Evolutionary conservation across 1,140 invertebrate species (phyloP).

Genomic region (Halotydeus destructor): DNA sequence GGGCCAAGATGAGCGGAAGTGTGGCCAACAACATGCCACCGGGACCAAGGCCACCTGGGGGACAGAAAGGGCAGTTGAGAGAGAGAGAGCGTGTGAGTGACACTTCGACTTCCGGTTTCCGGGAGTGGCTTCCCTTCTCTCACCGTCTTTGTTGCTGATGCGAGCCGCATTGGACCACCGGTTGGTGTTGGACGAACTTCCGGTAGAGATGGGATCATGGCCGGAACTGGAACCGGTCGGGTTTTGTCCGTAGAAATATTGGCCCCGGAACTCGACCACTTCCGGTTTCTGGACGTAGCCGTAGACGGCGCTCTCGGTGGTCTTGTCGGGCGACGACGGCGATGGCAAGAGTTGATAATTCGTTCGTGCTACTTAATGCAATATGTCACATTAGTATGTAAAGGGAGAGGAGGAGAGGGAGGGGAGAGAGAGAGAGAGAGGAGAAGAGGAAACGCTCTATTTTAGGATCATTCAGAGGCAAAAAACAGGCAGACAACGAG

Average conservation of each 20-base stretch:
- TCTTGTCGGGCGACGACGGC: neutral
- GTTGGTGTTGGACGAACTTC: neutral
- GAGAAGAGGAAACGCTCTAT: neutral
- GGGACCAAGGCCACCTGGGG: slow-evolving; percentile 7
- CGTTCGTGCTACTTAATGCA: no score
- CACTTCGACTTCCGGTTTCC: neutral
- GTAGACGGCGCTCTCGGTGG: slow-evolving; percentile 14
- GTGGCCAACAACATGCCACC: slow-evolving; percentile 13
- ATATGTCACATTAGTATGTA: no score
- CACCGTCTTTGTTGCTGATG: neutral
- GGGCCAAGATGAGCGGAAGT: slow-evolving; percentile 9
- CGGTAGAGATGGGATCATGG: no score
- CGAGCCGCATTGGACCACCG: neutral
- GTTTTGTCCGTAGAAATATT: slow-evolving; percentile 14
- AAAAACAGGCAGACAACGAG: no score
- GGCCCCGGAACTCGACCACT: slow-evolving; percentile 12
- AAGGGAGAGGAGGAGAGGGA: neutral
- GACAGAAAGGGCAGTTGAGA: neutral
- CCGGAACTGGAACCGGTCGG: no score
- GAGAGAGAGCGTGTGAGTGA: neutral
- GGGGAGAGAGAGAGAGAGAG: neutral
- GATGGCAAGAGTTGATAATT: no score
- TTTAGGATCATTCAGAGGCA: slow-evolving; percentile 3
- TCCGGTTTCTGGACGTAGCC: slow-evolving; percentile 12
- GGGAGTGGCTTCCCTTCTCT: neutral